Evolutionary conservation across 2,797 vertebrate genomes (phyloP), one percentile per base, ranked within the genome.

Genomic region (Decapterus maruadsi): DNA sequence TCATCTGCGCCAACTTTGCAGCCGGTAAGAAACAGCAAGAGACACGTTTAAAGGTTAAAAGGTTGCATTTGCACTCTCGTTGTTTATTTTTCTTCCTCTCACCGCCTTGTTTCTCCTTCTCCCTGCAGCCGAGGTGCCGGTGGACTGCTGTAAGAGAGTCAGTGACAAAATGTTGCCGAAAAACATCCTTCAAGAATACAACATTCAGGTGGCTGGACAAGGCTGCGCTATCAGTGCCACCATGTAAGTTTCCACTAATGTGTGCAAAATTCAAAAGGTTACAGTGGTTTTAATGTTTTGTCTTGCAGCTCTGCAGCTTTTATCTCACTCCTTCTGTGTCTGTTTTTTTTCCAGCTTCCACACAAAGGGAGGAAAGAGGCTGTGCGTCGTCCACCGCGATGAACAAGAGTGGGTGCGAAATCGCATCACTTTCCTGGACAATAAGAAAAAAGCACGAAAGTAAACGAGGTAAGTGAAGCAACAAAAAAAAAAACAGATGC

Each of bases 221-320:
- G 91, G 92, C 6, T 93, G 91, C 0, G 8, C 62, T 0, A 85
- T 87, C 45, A 71, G 59, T 0, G 91, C 91, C 0, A 91, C 91
- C 38, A 61, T 60, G 92, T 93, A 54, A 86, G 91, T 79, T 0
- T 8, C 10, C 42, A 51, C 13, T 12, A 34, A 5, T 34, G 29
- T 1, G 1, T 22, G 17, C 31, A 34, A 34, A 34, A 34, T 34
- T 5, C 6, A 34, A 4, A 34, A 34, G 31, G 31, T 34, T 34
- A 34, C 31, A 34, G 31, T 34, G 31, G 31, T 34, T 34, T 34
- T 5, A 5, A 5, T 34, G 31, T 34, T 6, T 4, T 34, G 31
- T 34, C 16, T 36, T 36, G 8, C 6, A 38, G 2, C 17, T 66
- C 8, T 69, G 55, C 0, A 29, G 16, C 2, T 12, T 50, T 26